These are phyloP conservation scores for Sebastes iracundus DNA, from an alignment of 2,797 vertebrate genomes.

Conservation along the genomic window DNA sequence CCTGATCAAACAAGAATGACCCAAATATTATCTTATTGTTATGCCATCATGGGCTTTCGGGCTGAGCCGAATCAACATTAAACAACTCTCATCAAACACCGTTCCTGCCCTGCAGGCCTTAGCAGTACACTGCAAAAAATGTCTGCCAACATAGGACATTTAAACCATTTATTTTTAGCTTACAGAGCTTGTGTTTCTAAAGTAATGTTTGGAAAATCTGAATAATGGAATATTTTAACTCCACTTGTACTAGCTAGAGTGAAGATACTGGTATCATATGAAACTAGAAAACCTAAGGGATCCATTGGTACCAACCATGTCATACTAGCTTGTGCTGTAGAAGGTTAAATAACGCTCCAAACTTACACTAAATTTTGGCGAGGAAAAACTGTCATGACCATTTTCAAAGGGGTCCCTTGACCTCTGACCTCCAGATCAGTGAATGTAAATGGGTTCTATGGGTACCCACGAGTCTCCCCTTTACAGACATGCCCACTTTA, in stretches of 20 bases:
- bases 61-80: not conserved
- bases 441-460: no score
- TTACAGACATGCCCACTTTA: no score
- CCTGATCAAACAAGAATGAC: slow-evolving; percentile 35
- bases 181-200: not conserved
- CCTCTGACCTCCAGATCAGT: no score
- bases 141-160: not conserved
- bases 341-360: no score
- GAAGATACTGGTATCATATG: no score
- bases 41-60: not conserved
- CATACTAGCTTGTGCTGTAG: no score
- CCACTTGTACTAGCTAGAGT: not conserved
- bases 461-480: no score
- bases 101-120: not conserved
- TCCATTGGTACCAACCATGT: no score
- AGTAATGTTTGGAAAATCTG: not conserved
- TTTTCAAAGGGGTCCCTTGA: no score
- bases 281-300: no score
- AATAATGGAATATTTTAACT: not conserved
- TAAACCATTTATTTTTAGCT: not conserved
- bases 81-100: not conserved
- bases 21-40: slow-evolving; percentile 29
- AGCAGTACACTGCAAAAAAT: not conserved
- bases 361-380: rapidly evolving
- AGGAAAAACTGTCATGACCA: no score